phyloP scores from a whole-genome alignment of 2,888 invertebrate genomes.

The Lochmaea capreae region DNA sequence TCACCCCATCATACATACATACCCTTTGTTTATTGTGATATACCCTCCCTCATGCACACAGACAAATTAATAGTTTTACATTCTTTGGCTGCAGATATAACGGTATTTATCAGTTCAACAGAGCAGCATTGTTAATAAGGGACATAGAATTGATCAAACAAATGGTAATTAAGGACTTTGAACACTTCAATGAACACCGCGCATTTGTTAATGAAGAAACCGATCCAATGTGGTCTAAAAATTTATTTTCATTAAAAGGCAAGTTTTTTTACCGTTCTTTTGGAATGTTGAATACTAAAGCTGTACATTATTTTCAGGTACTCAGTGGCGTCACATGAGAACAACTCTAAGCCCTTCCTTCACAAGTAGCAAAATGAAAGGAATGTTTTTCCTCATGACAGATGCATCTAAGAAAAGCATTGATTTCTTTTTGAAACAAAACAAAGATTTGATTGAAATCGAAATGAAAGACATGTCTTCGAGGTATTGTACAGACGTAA shows the following conservation, averaged over 20 bases:
- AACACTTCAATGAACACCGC: constrained; percentile 33
- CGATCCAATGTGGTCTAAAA: constrained; percentile 28
- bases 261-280: background rate
- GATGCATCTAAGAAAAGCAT: constrained; percentile 29
- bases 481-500: constrained; percentile 66
- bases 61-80: no score
- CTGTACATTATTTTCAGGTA: constrained; percentile 4
- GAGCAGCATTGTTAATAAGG: constrained; percentile 15
- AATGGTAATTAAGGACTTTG: constrained; percentile 29
- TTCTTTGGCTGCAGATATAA: constrained; percentile 14
- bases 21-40: no score
- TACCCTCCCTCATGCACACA: no score
- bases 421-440: constrained; percentile 34
- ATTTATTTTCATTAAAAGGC: constrained; percentile 32
- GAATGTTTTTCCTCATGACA: constrained; percentile 48
- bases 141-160: constrained; percentile 28
- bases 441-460: constrained; percentile 54
- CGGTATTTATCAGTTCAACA: constrained; percentile 31
- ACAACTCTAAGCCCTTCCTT: constrained; percentile 63
- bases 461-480: constrained; percentile 65
- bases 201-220: constrained; percentile 24
- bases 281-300: no score
- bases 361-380: constrained; percentile 58
- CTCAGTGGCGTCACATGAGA: constrained; percentile 62
- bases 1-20: no score